phyloP scores from a whole-genome alignment of 2,113 vertebrate genomes.

The Bolborhynchus lineola region DNA sequence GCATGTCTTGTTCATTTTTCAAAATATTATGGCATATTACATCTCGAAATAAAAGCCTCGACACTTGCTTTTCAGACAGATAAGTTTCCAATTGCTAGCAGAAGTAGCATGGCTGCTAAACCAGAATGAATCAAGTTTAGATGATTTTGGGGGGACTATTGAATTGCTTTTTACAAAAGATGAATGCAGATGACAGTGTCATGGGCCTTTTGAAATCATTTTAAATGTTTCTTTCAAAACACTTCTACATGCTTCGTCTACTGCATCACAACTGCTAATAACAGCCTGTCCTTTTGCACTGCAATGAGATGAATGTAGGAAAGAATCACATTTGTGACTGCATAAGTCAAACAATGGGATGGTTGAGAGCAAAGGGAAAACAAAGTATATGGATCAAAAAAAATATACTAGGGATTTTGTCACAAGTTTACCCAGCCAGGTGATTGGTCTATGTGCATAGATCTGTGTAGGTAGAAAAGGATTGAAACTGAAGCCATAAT shows the following conservation, averaged over 20 bases:
- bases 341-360: fast-evolving
- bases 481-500: neutral
- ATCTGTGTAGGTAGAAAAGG: neutral
- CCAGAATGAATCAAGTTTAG: slow-evolving; percentile 23
- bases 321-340: neutral
- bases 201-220: neutral
- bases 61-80: slow-evolving; percentile 57
- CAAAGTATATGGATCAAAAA: neutral
- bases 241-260: neutral
- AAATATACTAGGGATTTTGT: neutral
- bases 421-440: neutral
- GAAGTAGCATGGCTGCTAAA: slow-evolving; percentile 42
- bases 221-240: neutral
- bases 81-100: slow-evolving; percentile 31
- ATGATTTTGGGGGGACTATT: slow-evolving; percentile 9
- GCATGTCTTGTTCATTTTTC: slow-evolving; percentile 54
- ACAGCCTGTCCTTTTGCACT: neutral
- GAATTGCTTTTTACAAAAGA: slow-evolving; percentile 38
- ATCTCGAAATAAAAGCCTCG: slow-evolving; percentile 61
- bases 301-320: neutral
- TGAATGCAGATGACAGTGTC: neutral
- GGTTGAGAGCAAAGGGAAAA: neutral
- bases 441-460: neutral
- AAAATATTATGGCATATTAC: slow-evolving; percentile 51
- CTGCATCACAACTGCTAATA: neutral